Base-by-base conservation (phyloP, 37 sponge, comb jelly and placozoan genomes). In the Haliclona indistincta region DNA sequence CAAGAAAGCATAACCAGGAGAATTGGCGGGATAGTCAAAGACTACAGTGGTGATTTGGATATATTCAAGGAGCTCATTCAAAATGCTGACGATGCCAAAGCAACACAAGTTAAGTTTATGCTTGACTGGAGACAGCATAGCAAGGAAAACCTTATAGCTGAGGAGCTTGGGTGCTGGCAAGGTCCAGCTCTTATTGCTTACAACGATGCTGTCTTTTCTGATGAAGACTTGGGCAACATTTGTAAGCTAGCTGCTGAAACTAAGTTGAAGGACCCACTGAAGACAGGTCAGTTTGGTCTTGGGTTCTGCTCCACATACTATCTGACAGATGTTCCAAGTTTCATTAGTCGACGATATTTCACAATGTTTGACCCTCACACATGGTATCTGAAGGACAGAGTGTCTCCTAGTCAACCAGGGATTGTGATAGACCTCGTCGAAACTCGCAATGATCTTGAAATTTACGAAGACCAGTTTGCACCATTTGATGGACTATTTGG, bases 1-100 rank as follows among this genome's bases (percentile, higher is more conserved):
- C 72, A 76, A 53, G 85, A 93, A 45, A 37, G 78, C 15, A 44
- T 93, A 23, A 93, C 89, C 42, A 43, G 71, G 6, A 58, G 94
- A 20, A 71, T 93, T 4, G 67, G 38, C 4, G 60, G 75, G 2
- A 89, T 89, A 13, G 67, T 93, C 49, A 43, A 76, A 58, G 94
- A 81, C 23, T 93, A 93, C 64, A 71, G 67, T 29, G 71, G 49
- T 38, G 63, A 85, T 62, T 80, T 80, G 62, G 89, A 84, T 47
- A 81, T 93, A 33, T 81, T 93, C 61, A 93, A 93, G 43, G 94
- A 93, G 51, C 63, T 93, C 2, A 80, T 89, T 38, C 94, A 93
- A 67, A 93, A 93, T 89, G 94, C 94, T 62, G 94, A 93, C 68
- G 94, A 93, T 85, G 94, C 94, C 22, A 63, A 63, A 30, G 94